Percentiles rank a stretch among this genome's conserved stretches.
These are phyloP conservation scores for Epinephelus fuscoguttatus DNA, from an alignment of 2,113 vertebrate genomes.

Conservation along the genomic window DNA sequence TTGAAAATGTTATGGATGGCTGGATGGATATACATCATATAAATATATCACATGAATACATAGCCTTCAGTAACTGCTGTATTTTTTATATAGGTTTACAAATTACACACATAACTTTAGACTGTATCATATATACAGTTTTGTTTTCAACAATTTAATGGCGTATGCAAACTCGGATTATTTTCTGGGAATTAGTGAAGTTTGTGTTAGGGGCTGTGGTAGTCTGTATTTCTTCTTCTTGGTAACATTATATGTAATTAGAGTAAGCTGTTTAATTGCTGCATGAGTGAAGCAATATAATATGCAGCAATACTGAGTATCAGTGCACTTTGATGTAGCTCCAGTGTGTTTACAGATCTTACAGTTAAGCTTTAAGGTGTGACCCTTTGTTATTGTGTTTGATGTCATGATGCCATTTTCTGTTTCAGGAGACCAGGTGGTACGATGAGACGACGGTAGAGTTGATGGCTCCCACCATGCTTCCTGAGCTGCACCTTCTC, in stretches of 20 bases:
- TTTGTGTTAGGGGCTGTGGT: no score
- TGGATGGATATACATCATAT: no score
- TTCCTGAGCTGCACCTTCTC: constrained; percentile 94
- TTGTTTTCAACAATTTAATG: no score
- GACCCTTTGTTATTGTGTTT: not conserved
- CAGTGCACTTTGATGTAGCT: not conserved
- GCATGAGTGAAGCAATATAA: not conserved
- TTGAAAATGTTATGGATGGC: no score
- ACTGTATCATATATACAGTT: no score
- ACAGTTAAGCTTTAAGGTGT: not conserved
- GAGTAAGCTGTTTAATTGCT: not conserved
- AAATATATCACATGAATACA: no score
- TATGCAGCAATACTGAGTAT: no score
- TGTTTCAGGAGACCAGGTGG: constrained; percentile 91
- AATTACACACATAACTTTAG: no score
- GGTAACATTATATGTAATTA: not conserved
- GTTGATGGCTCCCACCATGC: constrained; percentile 95
- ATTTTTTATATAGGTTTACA: no score
- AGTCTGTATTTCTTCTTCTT: not conserved
- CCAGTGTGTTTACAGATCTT: not conserved
- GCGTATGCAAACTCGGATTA: no score
- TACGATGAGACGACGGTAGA: constrained; percentile 95
- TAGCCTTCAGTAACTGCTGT: no score
- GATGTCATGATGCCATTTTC: not conserved
- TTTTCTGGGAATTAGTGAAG: no score